Base-by-base conservation (phyloP, 2,888 invertebrate genomes). In the Thecocarcelia acutangulata region DNA sequence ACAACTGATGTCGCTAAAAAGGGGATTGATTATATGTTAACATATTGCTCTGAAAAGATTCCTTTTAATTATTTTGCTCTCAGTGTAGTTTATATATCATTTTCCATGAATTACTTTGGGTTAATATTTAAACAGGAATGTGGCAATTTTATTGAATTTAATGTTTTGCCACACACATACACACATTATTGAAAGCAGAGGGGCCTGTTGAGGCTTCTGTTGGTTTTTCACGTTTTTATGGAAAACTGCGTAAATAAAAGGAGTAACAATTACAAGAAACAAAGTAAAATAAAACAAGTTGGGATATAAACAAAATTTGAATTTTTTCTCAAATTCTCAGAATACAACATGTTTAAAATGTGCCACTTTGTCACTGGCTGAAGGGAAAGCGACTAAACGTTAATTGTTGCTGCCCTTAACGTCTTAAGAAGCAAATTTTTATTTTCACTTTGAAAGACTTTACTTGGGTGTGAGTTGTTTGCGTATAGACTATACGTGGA, bases 101-200 rank as follows among this genome's bases (percentile, higher is more conserved):
- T 73, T 73, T 9, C 2, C 42, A 37, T 68, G 17, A 48, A 44
- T 74, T 73, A 73, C 17, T 74, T 78, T 64, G 72, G 63, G 69
- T 63, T 70, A 80, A 79, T 84, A 74, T 85, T 84, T 84, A 78
- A 84, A 83, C 83, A 84, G 82, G 83, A 83, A 83, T 83, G 80
- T 83, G 83, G 83, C 70, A 59, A 83, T 83, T 83, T 83, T 74
- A 83, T 70, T 73, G 50, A 58, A 59, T 50, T 40, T 37, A 72
- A 19, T 72, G 21, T 56, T 52, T 40, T 68, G 33, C 58, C 42
- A 64, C 75, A 80, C 68, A 70, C 56, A 28, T 11, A 11, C 37
- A 46, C 44, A 56, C 58, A 54, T 3, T 9, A 44, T n/a, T 40
- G 5, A 44, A 19, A 70, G 24, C 17, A 5, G 17, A 33, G 3